These are phyloP conservation scores for Kuschelorhynchus macadamiae DNA, from an alignment of 2,888 invertebrate species.

Conservation along the genomic window DNA sequence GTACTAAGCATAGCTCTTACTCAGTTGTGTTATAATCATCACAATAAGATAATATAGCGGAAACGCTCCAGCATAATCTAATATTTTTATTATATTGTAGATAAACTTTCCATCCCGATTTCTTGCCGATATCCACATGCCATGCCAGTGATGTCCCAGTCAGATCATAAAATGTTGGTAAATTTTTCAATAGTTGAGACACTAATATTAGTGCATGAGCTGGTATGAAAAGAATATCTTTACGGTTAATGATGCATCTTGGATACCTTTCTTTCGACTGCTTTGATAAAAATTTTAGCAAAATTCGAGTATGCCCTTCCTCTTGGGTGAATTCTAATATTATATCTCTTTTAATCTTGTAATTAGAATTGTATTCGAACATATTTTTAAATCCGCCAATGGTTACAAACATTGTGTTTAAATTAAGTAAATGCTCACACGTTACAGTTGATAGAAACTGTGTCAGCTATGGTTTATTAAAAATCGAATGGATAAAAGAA, in stretches of 20 bases:
- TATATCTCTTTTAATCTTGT: background rate
- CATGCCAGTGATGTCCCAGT: too few species aligned
- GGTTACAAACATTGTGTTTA: background rate
- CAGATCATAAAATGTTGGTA: too few species aligned
- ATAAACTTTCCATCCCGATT: too few species aligned
- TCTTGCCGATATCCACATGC: too few species aligned
- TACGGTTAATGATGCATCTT: constrained; percentile 36
- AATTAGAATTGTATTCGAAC: background rate
- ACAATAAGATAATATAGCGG: too few species aligned
- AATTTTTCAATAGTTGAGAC: background rate
- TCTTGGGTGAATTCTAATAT: background rate
- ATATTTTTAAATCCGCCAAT: background rate
- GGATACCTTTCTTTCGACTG: constrained; percentile 34
- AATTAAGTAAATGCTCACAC: background rate
- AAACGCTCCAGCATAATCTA: too few species aligned
- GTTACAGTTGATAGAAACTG: background rate
- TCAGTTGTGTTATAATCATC: too few species aligned
- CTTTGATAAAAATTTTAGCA: constrained; percentile 30
- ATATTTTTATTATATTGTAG: too few species aligned
- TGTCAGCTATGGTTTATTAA: background rate
- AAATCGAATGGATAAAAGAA: background rate
- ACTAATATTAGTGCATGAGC: constrained; percentile 10
- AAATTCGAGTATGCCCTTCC: constrained; percentile 1
- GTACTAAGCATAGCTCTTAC: too few species aligned
- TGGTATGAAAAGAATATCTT: constrained; percentile 39